Base-by-base conservation (phyloP, 2,888 invertebrate genomes). In the Pristionchus maxplancki region DNA sequence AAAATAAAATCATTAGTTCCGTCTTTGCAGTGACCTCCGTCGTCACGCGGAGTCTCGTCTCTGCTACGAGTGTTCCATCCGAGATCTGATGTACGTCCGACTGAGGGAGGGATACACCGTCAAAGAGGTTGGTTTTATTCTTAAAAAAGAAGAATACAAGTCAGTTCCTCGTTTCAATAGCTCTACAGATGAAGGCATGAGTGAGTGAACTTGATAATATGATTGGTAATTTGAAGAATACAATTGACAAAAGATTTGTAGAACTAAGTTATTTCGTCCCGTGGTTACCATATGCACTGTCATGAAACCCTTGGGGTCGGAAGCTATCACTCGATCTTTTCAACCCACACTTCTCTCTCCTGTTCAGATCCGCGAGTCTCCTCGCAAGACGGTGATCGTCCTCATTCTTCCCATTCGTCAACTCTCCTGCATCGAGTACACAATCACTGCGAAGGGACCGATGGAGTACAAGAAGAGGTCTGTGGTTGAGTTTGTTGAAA, bases 61-160 rank as follows among this genome's bases (percentile, higher is more conserved):
- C n/a, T 20, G 31, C 62, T 90, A 91, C 88, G 89, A 90, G 34
- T 90, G 95, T 11, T 95, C 95, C 50, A 95, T 97, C 89, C 96
- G 96, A 90, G 96, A 96, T 93, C 95, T 97, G 84, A 95, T 97
- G 89, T 96, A 97, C 86, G 96, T 97, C 92, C 95, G 97, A 89
- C 95, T 97, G 90, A 95, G 97, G 74, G 97, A 97, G 95, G 97
- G 97, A 50, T 97, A 97, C 95, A 96, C 96, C 67, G 96, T 97
- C 90, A 96, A 91, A 94, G 94, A 67, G 94, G 94, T 89, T 44
- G n/a, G 8, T 40, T 71, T 4, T 13, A 11, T 44, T 44, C 44
- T 9, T 6, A 44, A n/a, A 62, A 28, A 9, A n/a, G n/a, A n/a
- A n/a, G n/a, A n/a, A n/a, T n/a, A n/a, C n/a, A n/a, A n/a, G n/a